Conservation (phyloP, 1,140 invertebrate genomes). For the Anadara kagoshimensis region DNA sequence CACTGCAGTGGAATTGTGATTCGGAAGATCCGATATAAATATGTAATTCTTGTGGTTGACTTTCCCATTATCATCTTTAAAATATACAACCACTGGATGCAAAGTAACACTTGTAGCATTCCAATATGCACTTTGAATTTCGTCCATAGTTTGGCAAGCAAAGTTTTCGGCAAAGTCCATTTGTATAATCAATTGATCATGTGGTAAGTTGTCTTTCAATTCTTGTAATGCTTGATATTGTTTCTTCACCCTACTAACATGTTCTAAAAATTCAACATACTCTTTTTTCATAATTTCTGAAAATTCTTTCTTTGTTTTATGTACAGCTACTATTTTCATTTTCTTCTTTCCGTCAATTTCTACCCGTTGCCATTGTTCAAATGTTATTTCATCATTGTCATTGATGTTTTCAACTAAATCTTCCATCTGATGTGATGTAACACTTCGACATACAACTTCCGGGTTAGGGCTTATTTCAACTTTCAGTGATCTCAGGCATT, state of each 20-base stretch:
- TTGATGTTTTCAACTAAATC: not conserved
- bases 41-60: constrained; percentile 36
- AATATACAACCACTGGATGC: constrained; percentile 28
- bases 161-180: constrained; percentile 49
- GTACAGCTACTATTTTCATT: constrained; percentile 21
- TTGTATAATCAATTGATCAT: constrained; percentile 11
- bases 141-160: constrained; percentile 14
- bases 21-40: constrained; percentile 16
- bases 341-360: constrained; percentile 26
- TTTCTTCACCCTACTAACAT: constrained; percentile 19
- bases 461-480: constrained; percentile 25
- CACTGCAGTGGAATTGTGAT: constrained; percentile 15
- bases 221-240: constrained; percentile 27
- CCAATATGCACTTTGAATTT: constrained; percentile 43
- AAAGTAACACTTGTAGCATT: constrained; percentile 37
- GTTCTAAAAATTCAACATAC: constrained; percentile 25
- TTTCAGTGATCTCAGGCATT: constrained; percentile 7
- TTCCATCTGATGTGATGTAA: constrained; percentile 6
- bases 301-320: constrained; percentile 20
- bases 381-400: constrained; percentile 11
- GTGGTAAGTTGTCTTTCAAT: not conserved
- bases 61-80: not conserved
- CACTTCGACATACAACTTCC: constrained; percentile 7
- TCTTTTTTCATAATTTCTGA: not conserved
- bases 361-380: constrained; percentile 33